These are phyloP conservation scores for Connochaetes taurinus DNA, from an alignment of 2,113 vertebrate genomes.

Conservation along the genomic window DNA sequence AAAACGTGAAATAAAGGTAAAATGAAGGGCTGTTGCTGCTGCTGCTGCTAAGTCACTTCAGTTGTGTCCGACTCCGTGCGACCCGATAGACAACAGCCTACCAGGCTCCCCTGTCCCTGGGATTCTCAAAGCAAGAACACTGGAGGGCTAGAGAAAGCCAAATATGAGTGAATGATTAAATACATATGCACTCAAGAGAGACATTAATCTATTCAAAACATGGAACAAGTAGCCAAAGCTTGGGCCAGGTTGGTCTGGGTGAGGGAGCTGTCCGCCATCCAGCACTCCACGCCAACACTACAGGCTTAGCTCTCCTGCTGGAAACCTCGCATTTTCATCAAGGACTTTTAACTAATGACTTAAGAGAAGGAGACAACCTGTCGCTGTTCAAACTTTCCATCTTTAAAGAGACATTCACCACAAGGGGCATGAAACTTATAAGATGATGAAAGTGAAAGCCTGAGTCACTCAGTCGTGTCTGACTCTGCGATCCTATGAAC, in stretches of 20 bases:
- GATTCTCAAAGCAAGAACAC: too few species aligned
- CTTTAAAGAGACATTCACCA: background rate
- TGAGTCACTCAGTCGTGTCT: background rate
- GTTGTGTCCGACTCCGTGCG: accelerated
- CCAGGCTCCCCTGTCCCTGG: too few species aligned
- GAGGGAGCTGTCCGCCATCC: background rate
- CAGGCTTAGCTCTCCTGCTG: background rate
- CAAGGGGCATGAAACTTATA: background rate
- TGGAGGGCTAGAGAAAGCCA: background rate
- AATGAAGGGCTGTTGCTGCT: background rate
- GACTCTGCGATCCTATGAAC: background rate
- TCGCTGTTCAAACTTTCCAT: background rate
- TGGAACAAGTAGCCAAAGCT: background rate
- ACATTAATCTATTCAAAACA: background rate
- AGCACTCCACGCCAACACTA: background rate
- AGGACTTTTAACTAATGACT: background rate
- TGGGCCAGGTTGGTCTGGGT: background rate
- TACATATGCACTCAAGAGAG: background rate
- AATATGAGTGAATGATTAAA: background rate
- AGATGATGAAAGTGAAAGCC: background rate
- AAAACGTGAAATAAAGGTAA: background rate
- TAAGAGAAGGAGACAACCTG: background rate
- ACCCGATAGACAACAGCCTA: too few species aligned
- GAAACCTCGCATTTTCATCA: background rate
- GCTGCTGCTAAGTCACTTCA: too few species aligned